These are phyloP conservation scores for Drosophila miranda DNA, from an alignment of 1,140 invertebrate genomes.

Conservation along the genomic window DNA sequence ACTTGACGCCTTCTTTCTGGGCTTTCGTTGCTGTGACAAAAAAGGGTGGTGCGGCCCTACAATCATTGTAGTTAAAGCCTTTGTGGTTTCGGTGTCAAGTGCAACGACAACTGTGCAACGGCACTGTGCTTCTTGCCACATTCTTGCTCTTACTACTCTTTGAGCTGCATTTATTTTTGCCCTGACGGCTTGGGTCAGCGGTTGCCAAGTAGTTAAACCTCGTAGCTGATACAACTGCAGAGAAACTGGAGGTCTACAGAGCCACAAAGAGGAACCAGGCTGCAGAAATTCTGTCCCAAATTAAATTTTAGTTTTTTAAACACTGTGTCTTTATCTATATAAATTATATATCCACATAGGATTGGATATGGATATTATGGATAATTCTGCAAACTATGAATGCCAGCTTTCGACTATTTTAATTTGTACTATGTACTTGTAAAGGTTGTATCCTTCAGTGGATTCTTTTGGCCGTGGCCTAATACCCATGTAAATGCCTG, in stretches of 20 bases:
- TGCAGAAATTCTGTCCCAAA: background rate
- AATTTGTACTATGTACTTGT: too few relatives aligned
- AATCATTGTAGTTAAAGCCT: slow-evolving; percentile 41
- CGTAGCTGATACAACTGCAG: background rate
- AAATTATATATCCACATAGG: too few relatives aligned
- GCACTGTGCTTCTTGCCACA: slow-evolving; percentile 10
- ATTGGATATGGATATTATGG: too few relatives aligned
- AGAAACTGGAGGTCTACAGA: background rate
- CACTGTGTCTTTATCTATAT: too few relatives aligned
- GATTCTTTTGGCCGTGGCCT: too few relatives aligned
- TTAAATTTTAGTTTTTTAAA: background rate
- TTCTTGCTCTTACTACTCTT: slow-evolving; percentile 18
- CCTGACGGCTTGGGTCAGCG: background rate
- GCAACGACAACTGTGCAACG: slow-evolving; percentile 17
- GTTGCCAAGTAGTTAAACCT: slow-evolving; percentile 4
- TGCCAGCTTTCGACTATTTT: too few relatives aligned
- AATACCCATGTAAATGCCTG: too few relatives aligned
- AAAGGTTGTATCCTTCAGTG: too few relatives aligned
- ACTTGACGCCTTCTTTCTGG: too few relatives aligned
- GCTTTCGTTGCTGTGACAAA: too few relatives aligned
- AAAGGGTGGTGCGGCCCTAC: background rate
- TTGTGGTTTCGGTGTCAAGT: slow-evolving; percentile 53
- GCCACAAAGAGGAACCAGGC: too few relatives aligned
- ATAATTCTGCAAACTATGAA: too few relatives aligned
- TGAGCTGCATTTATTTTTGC: slow-evolving; percentile 35